Percentiles rank a stretch among this genome's conserved stretches.
These are phyloP conservation scores for Pelodytes ibericus DNA, from an alignment of 2,797 vertebrate species.

Conservation along the genomic window DNA sequence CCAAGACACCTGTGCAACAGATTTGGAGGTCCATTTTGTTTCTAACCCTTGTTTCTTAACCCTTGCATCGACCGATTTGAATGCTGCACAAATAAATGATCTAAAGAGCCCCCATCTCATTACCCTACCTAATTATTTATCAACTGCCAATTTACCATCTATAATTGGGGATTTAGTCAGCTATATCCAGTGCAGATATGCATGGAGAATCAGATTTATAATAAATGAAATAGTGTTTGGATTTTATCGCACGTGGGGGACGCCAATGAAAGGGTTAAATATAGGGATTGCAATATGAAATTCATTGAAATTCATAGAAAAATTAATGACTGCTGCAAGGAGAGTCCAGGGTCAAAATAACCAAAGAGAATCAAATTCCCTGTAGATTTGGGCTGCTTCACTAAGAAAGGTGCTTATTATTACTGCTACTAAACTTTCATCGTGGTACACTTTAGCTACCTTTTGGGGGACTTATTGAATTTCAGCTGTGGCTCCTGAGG, in stretches of 20 bases:
- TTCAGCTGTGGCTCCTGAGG: background rate
- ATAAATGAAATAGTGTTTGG: conserved; percentile 33
- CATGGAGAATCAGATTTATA: conserved; percentile 27
- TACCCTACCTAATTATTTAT: conserved; percentile 33
- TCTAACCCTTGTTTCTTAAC: too few relatives aligned
- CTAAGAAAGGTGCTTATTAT: conserved; percentile 46
- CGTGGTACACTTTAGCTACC: conserved; percentile 37
- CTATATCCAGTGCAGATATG: conserved; percentile 31
- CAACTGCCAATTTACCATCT: conserved; percentile 25
- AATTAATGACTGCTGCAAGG: conserved; percentile 55
- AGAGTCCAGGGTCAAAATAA: conserved; percentile 56
- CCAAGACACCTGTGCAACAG: background rate
- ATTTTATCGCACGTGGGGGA: conserved; percentile 18
- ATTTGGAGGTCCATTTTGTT: conserved; percentile 18
- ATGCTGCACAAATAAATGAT: conserved; percentile 3
- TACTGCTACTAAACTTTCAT: conserved; percentile 48
- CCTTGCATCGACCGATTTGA: background rate
- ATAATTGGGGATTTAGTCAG: conserved; percentile 27
- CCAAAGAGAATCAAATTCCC: conserved; percentile 50
- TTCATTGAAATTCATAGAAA: conserved; percentile 57
- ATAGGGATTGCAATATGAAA: conserved; percentile 39
- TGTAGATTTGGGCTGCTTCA: conserved; percentile 38
- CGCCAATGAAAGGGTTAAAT: conserved; percentile 47
- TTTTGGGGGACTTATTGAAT: background rate
- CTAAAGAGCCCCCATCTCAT: conserved; percentile 16